Base-by-base conservation (phyloP, 1,140 invertebrate species). In the Drosophila leontia region DNA sequence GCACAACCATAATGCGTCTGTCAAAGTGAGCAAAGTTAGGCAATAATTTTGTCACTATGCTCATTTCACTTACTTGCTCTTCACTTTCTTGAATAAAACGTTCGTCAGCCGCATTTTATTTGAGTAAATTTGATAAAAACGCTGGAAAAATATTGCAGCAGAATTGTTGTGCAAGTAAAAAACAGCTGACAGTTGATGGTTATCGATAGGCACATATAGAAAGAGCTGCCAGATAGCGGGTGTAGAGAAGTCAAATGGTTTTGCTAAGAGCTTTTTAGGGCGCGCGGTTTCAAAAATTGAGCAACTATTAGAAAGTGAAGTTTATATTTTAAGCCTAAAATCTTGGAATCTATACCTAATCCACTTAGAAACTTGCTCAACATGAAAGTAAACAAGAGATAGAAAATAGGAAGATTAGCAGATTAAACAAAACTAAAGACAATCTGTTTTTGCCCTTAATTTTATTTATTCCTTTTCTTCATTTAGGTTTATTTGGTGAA, bases 1-100 rank as follows among this genome's bases (percentile, higher is more conserved):
- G 93, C 61, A 96, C 57, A 2, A 98, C 97, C 94, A 98, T 95
- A 3, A 97, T 94, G 39, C 91, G 72, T 88, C 96, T 97, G 75
- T 9, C 17, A 42, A 53, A 26, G 4, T 7, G 3, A 3, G 12
- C 3, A 5, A 1, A 42, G 13, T 41, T 41, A 34, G 0, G 5
- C 8, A 1, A 32, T 7, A 12, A 26, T n/a, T 94, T 94, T 3
- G 0, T 11, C 12, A 11, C 1, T 12, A 23, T 0, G 68, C 60
- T n/a, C 41, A 58, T 1, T 15, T 35, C 0, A 82, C 87, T 82
- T 67, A 91, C 87, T 91, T 91, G 87, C 87, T 91, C 51, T 91
- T 91, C 3, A 87, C 87, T 67, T 87, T 91, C 70, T 91, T 91
- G 1, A 91, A 68, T 7, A 91, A 41, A 15, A 87, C 83, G 32